Evolutionary conservation across 2,797 vertebrate species (phyloP).

Genomic region (Leptatherina wallacei): DNA sequence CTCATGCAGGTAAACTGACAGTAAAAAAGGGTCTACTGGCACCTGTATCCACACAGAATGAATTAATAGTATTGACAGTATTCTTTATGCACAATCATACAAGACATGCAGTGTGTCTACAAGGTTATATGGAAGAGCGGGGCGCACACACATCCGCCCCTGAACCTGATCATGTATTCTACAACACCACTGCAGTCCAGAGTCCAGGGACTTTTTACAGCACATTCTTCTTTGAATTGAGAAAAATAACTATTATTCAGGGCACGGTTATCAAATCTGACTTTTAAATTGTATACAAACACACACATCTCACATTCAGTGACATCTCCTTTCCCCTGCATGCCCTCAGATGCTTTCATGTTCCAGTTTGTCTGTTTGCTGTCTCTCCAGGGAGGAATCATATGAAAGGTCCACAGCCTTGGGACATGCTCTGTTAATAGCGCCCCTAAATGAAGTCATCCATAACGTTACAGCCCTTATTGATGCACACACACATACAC

Average conservation of each 20-base stretch:
- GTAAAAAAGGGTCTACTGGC: conserved; percentile 44
- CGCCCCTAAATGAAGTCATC: conserved; percentile 79
- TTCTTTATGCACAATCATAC: conserved; percentile 21
- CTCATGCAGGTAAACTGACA: conserved; percentile 59
- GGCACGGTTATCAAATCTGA: conserved; percentile 67
- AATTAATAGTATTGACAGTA: conserved; percentile 47
- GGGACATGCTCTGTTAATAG: conserved; percentile 80
- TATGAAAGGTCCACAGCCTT: conserved; percentile 71
- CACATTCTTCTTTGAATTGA: conserved; percentile 43
- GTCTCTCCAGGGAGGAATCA: conserved; percentile 55
- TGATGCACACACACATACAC: conserved; percentile 26
- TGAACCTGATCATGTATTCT: conserved; percentile 62
- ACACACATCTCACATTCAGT: conserved; percentile 59
- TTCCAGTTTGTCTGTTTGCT: conserved; percentile 55
- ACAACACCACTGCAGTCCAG: conserved; percentile 3
- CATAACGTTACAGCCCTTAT: conserved; percentile 69
- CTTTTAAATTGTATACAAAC: conserved; percentile 77
- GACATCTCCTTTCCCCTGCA: conserved; percentile 48
- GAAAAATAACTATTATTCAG: conserved; percentile 62
- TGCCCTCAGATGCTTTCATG: conserved; percentile 46
- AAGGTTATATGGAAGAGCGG: conserved; percentile 54
- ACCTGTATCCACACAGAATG: conserved; percentile 32
- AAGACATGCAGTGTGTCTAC: conserved; percentile 9
- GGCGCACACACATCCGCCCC: conserved; percentile 41
- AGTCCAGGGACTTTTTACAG: conserved; percentile 56